Evolutionary conservation across 1,140 invertebrate genomes (phyloP).

Genomic region (Chrysomallon squamiferum): DNA sequence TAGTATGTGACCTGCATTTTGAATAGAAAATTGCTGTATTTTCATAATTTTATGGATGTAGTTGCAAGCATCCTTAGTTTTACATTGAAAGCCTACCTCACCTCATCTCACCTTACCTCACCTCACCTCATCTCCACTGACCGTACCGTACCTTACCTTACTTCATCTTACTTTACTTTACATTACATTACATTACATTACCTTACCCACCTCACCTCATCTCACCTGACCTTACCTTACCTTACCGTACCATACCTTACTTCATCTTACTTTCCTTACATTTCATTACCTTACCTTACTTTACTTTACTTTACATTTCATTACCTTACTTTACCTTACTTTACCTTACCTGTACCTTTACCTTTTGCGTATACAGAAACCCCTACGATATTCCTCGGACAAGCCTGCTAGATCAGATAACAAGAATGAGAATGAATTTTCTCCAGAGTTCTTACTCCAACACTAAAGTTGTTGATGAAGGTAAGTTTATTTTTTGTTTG

Average conservation of each 20-base stretch:
- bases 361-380: too few relatives aligned
- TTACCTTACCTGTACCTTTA: too few relatives aligned
- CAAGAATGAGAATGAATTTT: conserved; percentile 94
- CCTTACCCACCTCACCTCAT: background rate
- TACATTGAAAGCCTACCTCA: background rate
- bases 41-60: too few relatives aligned
- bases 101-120: background rate
- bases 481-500: conserved; percentile 58
- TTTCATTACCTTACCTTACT: too few relatives aligned
- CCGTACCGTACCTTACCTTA: background rate
- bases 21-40: too few relatives aligned
- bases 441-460: conserved; percentile 73
- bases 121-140: background rate
- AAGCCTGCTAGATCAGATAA: conserved; percentile 89
- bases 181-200: too few relatives aligned
- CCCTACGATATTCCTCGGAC: conserved; percentile 93
- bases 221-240: background rate
- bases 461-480: conserved; percentile 79
- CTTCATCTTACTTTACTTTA: background rate
- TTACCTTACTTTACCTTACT: too few relatives aligned
- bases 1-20: too few relatives aligned
- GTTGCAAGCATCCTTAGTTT: too few relatives aligned
- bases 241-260: background rate
- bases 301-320: too few relatives aligned
- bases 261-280: too few relatives aligned